Evolutionary conservation across 2,888 invertebrate species (phyloP).

Genomic region (Calliopum simillimum): DNA sequence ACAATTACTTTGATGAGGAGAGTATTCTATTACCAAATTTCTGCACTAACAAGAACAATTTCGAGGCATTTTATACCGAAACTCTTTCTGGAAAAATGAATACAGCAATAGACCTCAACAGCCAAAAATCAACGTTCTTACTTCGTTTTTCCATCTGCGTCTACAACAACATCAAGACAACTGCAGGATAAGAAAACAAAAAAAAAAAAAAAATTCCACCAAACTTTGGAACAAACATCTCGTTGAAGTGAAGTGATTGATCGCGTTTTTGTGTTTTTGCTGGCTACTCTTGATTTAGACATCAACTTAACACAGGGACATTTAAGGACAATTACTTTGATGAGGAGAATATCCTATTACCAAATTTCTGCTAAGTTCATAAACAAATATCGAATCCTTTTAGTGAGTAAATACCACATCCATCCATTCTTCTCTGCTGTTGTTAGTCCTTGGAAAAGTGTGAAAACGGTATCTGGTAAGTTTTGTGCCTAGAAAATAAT

Average conservation of each 20-base stretch:
- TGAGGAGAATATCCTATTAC: background rate
- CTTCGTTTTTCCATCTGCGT: no score
- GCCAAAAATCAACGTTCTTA: no score
- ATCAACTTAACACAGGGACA: conserved; percentile 11
- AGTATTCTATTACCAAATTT: background rate
- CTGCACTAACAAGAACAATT: no score
- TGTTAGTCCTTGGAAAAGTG: conserved; percentile 33
- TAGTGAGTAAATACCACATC: conserved; percentile 33
- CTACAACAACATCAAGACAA: no score
- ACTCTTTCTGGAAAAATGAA: no score
- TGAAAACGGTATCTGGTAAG: conserved; percentile 28
- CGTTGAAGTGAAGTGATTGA: background rate
- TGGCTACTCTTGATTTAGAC: background rate
- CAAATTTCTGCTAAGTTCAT: conserved; percentile 3
- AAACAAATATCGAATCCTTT: conserved; percentile 16
- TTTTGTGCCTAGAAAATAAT: conserved; percentile 9
- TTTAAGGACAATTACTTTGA: conserved; percentile 22
- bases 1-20: conserved; percentile 10
- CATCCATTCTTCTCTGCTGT: conserved; percentile 24
- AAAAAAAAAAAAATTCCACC: no score
- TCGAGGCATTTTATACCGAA: no score
- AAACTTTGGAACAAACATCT: no score
- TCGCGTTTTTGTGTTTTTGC: background rate
- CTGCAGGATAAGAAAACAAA: no score
- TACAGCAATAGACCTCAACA: no score